phyloP scores from a whole-genome alignment of 2,888 invertebrate genomes.

The Machimus atricapillus region DNA sequence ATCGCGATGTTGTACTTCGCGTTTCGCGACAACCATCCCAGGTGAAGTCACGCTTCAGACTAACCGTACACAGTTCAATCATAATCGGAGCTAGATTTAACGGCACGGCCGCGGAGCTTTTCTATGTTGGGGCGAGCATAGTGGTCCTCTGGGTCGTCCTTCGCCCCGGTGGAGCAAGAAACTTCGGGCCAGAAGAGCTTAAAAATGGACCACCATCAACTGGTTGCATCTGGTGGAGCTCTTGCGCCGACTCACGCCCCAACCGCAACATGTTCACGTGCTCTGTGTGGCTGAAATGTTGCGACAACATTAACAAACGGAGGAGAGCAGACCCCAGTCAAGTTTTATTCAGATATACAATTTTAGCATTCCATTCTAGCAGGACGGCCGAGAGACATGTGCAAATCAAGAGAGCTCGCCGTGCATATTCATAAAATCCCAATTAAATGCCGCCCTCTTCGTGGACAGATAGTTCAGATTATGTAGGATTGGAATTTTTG shows the following conservation, averaged over 20 bases:
- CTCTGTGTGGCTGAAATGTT: background rate
- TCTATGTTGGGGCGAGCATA: background rate
- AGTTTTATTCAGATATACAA: background rate
- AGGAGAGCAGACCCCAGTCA: background rate
- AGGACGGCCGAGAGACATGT: background rate
- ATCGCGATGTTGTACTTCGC: background rate
- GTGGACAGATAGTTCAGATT: background rate
- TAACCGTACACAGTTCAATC: background rate
- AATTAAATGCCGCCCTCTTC: background rate
- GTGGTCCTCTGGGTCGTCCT: conserved; percentile 1
- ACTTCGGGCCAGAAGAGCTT: background rate
- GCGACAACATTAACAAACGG: background rate
- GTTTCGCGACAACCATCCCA: background rate
- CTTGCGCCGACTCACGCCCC: background rate
- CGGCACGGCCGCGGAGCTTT: background rate
- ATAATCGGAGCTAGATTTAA: background rate
- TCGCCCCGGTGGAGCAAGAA: background rate
- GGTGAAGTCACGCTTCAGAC: conserved; percentile 28
- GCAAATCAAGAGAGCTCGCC: background rate
- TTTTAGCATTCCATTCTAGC: background rate
- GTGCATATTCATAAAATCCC: background rate
- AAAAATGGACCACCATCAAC: conserved; percentile 14
- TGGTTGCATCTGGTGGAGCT: conserved; percentile 6
- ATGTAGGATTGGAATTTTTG: background rate
- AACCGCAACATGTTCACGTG: background rate